Evolutionary conservation across 2,888 invertebrate genomes (phyloP).

Genomic region (Gortyna flavago): DNA sequence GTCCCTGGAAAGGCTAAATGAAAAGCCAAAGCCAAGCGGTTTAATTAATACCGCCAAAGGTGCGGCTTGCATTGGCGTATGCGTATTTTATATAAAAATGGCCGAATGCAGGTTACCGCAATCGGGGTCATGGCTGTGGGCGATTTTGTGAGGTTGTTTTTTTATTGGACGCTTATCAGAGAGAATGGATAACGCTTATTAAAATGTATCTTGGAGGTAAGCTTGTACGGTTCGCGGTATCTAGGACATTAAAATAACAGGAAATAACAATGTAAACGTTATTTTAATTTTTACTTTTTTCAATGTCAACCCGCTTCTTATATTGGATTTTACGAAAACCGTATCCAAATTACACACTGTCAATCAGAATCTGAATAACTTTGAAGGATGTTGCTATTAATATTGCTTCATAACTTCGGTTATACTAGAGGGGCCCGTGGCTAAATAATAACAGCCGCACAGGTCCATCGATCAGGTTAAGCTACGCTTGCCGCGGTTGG

Average conservation of each 20-base stretch:
- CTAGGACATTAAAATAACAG: background rate
- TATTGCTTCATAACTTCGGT: too few relatives aligned
- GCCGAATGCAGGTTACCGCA: constrained; percentile 41
- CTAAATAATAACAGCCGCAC: too few relatives aligned
- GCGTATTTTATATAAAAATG: constrained; percentile 45
- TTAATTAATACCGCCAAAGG: constrained; percentile 25
- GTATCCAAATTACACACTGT: background rate
- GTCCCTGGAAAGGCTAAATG: background rate
- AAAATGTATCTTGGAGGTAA: constrained; percentile 6
- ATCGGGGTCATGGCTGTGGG: background rate
- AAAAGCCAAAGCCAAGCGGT: constrained; percentile 20
- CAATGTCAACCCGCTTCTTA: background rate
- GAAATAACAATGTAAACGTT: background rate
- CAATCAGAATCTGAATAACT: too few relatives aligned
- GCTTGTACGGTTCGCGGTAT: background rate
- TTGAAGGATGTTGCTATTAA: too few relatives aligned
- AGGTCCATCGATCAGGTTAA: too few relatives aligned
- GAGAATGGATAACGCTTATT: constrained; percentile 2
- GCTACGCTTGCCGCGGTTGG: too few relatives aligned
- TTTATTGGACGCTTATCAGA: background rate
- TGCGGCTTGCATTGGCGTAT: constrained; percentile 21
- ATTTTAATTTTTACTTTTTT: background rate
- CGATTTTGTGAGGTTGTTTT: background rate
- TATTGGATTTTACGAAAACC: background rate
- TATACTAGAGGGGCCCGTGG: too few relatives aligned